A percentile compares a stretch with the other conserved stretches of the same genome.
phyloP scores from a whole-genome alignment of 2,797 vertebrate species.

The Anisognathus igniventris region DNA sequence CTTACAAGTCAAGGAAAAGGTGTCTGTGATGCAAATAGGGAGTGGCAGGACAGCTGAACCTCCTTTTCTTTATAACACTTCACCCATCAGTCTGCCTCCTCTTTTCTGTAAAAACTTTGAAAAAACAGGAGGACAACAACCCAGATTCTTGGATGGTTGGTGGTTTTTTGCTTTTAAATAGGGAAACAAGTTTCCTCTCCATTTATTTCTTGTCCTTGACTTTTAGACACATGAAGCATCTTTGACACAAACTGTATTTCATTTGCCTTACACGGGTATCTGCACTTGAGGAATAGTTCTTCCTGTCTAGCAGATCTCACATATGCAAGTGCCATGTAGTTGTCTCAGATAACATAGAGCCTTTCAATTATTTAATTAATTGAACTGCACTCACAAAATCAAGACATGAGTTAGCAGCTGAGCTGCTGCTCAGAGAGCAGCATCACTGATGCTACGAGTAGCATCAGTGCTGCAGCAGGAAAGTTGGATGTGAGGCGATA shows the following conservation, averaged over 20 bases:
- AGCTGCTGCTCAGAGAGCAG: not conserved
- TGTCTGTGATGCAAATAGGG: not conserved
- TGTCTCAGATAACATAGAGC: not conserved
- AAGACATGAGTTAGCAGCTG: not conserved
- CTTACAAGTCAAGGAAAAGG: not conserved
- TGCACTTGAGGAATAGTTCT: not conserved
- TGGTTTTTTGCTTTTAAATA: not conserved
- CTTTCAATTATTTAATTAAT: not conserved
- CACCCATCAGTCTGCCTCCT: not conserved
- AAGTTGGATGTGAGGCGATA: not conserved
- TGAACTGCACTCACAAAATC: not conserved
- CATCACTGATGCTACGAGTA: too few relatives aligned
- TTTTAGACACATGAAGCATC: not conserved
- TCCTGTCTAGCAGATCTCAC: not conserved
- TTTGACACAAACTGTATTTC: not conserved
- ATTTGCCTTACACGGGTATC: not conserved
- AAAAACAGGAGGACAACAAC: not conserved
- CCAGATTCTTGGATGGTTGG: not conserved
- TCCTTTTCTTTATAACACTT: not conserved
- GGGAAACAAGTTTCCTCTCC: not conserved
- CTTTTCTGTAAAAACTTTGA: not conserved
- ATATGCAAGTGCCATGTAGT: not conserved
- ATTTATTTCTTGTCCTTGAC: not conserved
- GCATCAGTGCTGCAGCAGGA: not conserved
- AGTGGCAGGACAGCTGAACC: not conserved